Evolutionary conservation across 1,140 invertebrate species (phyloP), one percentile per base, ranked within the genome.

Genomic region (Diplogasteroides magnus): DNA sequence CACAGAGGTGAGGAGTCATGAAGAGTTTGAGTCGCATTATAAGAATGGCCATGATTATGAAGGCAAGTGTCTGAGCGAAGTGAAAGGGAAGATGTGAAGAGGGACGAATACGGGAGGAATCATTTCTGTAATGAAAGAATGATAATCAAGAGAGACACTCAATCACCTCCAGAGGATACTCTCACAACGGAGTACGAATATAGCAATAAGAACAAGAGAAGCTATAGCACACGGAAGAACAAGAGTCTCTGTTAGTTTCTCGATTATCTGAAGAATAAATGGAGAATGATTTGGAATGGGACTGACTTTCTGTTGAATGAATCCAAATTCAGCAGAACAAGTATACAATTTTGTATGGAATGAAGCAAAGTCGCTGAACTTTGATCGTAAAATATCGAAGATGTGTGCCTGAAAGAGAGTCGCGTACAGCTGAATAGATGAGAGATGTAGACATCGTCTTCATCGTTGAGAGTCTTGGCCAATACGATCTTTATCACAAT

Each of bases 11-110:
- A 6, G 91, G 91, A 0, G 89, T 90, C 82, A 91, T 88, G 79
- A 93, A 90, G 25, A 93, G 77, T 82, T 93, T 93, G 55, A 93
- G 80, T 78, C 91, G 86, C 91, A 93, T 93, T 6, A 92, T 88
- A 13, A 92, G 84, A 15, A 86, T 75, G 26, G 91, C 90, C 89
- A 92, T 90, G 0, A 48, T 11, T 6, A 48, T 19, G 37, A 48
- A 48, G 19, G 37, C 25, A 56, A 67, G 19, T 27, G 55, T 23
- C 37, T 61, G n/a, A 31, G 31, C 26, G 31, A 31, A 68, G 58
- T 61, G n/a, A n/a, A 71, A 48, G 73, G 69, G 6, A 31, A n/a
- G 15, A 61, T 70, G 26, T 23, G 37, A 48, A 19, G 19, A 19
- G 37, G 37, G 37, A 48, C 37, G 37, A 48, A 48, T 6, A 48